phyloP scores from a whole-genome alignment of 2,888 invertebrate species.

The Celastrina argiolus region DNA sequence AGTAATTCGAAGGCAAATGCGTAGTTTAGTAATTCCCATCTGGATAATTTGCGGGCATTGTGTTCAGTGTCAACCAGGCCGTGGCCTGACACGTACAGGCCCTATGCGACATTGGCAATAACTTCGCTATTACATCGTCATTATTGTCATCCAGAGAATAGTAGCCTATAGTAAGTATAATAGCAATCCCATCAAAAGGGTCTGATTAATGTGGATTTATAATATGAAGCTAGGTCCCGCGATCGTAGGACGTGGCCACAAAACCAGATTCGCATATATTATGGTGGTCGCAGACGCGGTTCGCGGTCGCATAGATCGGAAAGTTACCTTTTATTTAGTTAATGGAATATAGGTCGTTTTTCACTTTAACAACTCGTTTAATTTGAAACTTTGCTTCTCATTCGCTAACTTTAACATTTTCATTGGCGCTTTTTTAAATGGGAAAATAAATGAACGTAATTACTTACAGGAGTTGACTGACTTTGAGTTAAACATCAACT shows the following conservation, averaged over 20 bases:
- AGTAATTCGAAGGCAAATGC: constrained; percentile 17
- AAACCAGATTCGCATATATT: too few relatives aligned
- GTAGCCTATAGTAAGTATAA: too few relatives aligned
- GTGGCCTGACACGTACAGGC: background rate
- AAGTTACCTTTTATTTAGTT: too few relatives aligned
- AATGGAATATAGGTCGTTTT: constrained; percentile 9
- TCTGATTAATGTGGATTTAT: too few relatives aligned
- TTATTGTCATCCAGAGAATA: too few relatives aligned
- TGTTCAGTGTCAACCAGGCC: constrained; percentile 24
- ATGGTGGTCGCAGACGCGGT: too few relatives aligned
- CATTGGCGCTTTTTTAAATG: constrained; percentile 4
- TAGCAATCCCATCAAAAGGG: too few relatives aligned
- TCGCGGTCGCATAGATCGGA: too few relatives aligned
- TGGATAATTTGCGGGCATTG: constrained; percentile 46
- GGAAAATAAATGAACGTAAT: background rate
- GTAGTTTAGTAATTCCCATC: constrained; percentile 45
- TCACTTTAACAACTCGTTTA: constrained; percentile 6
- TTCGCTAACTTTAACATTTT: background rate
- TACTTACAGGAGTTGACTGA: background rate
- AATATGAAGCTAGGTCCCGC: too few relatives aligned
- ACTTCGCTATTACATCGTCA: background rate
- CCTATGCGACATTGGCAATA: background rate
- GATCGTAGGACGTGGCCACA: too few relatives aligned
- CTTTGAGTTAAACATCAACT: background rate
- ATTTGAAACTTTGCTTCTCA: constrained; percentile 15